A percentile compares a stretch with the other conserved stretches of the same genome.
Evolutionary conservation across 2,888 invertebrate species (phyloP).

Genomic region (Mesorhabditis sp.): DNA sequence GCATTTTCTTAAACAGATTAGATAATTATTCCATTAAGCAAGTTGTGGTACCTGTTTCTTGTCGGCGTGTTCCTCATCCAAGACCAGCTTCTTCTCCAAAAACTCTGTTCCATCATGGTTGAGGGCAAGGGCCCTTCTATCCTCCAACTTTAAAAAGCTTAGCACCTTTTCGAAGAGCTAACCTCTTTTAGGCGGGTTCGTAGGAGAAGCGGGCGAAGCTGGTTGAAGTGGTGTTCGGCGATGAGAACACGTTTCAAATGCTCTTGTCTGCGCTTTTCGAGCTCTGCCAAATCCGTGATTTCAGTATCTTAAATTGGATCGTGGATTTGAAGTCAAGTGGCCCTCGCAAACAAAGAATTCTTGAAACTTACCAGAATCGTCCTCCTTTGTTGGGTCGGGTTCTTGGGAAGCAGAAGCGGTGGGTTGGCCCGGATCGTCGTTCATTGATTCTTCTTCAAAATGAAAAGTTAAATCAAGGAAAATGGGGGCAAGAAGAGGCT

Average conservation of each 20-base stretch:
- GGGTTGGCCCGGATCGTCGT: too few species aligned
- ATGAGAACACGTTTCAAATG: neutral
- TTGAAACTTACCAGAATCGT: too few species aligned
- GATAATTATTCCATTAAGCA: too few species aligned
- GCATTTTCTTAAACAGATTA: neutral
- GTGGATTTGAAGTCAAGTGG: too few species aligned
- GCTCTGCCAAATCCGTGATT: constrained; percentile 3
- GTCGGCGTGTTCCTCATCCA: constrained; percentile 1
- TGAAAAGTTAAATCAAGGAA: too few species aligned
- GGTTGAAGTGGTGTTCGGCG: constrained; percentile 5
- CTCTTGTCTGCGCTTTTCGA: constrained; percentile 8
- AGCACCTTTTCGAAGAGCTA: neutral
- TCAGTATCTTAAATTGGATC: neutral
- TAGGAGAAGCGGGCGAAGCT: neutral
- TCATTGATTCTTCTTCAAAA: too few species aligned
- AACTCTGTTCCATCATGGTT: constrained; percentile 4
- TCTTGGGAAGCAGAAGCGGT: too few species aligned
- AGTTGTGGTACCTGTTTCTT: neutral
- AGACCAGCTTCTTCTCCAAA: neutral
- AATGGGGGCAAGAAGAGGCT: too few species aligned
- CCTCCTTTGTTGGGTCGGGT: too few species aligned
- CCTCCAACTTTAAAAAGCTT: constrained; percentile 2
- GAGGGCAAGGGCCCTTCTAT: neutral
- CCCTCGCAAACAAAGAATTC: too few species aligned
- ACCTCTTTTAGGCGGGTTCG: constrained; percentile 6